Evolutionary conservation across 2,113 vertebrate species (phyloP).

Genomic region (Pseudopodoces humilis): DNA sequence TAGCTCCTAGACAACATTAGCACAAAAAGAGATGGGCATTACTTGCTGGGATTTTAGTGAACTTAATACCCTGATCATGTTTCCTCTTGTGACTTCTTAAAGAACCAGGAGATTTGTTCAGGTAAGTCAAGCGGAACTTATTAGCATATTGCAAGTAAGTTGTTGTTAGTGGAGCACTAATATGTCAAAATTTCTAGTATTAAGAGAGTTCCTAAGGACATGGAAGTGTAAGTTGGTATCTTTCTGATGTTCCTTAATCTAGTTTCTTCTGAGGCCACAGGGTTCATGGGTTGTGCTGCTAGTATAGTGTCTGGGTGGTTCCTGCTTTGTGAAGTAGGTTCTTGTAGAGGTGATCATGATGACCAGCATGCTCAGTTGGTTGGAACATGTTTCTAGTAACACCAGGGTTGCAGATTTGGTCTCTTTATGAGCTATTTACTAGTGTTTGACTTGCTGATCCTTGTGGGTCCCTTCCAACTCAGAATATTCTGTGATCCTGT

Average conservation of each 20-base stretch:
- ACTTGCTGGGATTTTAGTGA: background rate
- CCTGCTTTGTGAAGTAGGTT: background rate
- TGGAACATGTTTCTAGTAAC: background rate
- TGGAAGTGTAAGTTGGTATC: background rate
- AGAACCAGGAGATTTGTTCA: background rate
- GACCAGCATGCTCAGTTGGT: background rate
- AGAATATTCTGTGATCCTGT: background rate
- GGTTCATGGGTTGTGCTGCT: background rate
- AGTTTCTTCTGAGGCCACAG: background rate
- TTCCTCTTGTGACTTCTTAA: constrained; percentile 22
- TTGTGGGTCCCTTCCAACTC: background rate
- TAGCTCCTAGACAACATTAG: background rate
- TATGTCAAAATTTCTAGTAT: background rate
- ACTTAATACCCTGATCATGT: background rate
- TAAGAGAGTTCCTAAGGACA: background rate
- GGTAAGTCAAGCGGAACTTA: background rate
- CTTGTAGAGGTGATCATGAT: background rate
- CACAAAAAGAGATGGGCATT: background rate
- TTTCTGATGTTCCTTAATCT: background rate
- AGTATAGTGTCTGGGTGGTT: background rate
- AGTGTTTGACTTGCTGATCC: background rate
- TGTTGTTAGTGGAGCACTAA: background rate
- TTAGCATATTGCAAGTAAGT: background rate
- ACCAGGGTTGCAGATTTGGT: background rate
- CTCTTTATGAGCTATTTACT: background rate